Conservation (phyloP, 2,797 vertebrate species). For the Mergus octosetaceus region DNA sequence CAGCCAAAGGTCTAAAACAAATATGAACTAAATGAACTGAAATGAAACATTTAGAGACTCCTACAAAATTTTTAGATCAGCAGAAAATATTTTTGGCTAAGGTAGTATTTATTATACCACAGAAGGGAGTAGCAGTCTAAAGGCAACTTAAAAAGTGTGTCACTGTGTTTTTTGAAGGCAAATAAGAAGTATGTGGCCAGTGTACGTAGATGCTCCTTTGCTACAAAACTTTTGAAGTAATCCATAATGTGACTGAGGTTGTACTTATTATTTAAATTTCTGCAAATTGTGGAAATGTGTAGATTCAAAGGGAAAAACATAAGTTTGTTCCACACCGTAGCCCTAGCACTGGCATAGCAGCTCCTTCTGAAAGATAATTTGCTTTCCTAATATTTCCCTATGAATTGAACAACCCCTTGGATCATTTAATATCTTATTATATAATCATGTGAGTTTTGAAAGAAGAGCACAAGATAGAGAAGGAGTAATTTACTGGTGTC, state of each 20-base stretch:
- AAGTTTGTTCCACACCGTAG: neutral
- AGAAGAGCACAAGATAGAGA: neutral
- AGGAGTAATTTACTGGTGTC: neutral
- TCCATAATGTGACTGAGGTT: neutral
- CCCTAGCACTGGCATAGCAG: neutral
- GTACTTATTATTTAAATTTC: neutral
- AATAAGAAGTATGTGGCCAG: neutral
- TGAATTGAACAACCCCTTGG: neutral
- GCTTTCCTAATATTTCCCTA: neutral
- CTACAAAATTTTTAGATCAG: neutral
- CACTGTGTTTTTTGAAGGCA: neutral
- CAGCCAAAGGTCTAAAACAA: neutral
- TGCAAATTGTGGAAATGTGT: neutral
- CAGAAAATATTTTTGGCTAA: neutral
- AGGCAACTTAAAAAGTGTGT: neutral
- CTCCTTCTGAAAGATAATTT: neutral
- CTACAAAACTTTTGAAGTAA: neutral
- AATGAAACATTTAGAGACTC: neutral
- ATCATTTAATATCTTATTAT: neutral
- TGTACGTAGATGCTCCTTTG: rapidly evolving
- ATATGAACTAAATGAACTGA: neutral
- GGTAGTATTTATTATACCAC: neutral
- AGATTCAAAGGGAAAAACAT: neutral
- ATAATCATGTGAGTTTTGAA: neutral
- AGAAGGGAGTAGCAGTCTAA: neutral